Base-by-base conservation (phyloP, 92 coral and sea anemone genomes). In the Porites cylindrica region DNA sequence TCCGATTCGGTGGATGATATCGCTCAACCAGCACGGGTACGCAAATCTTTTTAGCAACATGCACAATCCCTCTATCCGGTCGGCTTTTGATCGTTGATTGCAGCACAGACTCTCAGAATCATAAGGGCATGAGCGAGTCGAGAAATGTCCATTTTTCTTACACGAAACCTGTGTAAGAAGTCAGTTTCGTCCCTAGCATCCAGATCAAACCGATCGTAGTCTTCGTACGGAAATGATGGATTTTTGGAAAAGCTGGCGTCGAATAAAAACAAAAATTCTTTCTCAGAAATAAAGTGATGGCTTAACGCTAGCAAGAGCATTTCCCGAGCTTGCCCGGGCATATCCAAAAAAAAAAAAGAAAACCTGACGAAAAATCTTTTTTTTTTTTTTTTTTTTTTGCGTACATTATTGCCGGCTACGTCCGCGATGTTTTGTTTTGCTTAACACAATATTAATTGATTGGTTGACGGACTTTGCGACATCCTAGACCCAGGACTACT, bases 41-140 rank as follows among this genome's bases (percentile, higher is more conserved):
- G 90, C 90, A 50, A 67, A 18, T 32, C 77, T 20, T 66, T 50
- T 70, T 24, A 80, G 43, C 51, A 80, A 32, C 77, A 85, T 77
- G 73, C 85, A 79, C 32, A 86, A 32, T 63, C 79, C 81, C 47
- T 86, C 85, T 29, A 81, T 88, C 58, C 82, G 61, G 72, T 88
- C 87, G 67, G 76, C 73, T 66, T 14, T 70, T 54, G 86, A 81
- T 73, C 87, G 47, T 70, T 88, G 81, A 20, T 72, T 59, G 67
- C 87, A 80, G 24, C 53, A 80, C 24, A 88, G 76, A 56, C 80
- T 64, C 86, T 71, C 78, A 8, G 87, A 81, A 70, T 81, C 91
- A 75, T 59, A 88, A 23, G 86, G 20, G 91, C 91, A 59, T 79
- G 62, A 7, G 81, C 82, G 62, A 86, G 78, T 43, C 68, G 75